These are phyloP conservation scores for Pristionchus arcanus DNA, from an alignment of 2,888 invertebrate species.

Conservation along the genomic window DNA sequence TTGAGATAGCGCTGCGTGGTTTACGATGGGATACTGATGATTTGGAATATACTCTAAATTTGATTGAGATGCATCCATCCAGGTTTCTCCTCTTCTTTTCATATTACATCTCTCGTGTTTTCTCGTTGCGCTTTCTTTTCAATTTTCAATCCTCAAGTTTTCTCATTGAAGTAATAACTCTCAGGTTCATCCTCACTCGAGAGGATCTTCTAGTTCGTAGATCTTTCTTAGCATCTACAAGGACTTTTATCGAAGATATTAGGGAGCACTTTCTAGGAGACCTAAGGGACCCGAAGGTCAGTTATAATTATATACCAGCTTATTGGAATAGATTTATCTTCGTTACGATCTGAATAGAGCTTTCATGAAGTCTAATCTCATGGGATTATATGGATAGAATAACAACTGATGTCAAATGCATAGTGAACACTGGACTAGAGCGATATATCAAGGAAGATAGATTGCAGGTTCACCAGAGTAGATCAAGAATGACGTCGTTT, in stretches of 20 bases:
- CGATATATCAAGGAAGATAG: conserved; percentile 5
- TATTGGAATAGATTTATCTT: not conserved
- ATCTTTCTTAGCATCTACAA: conserved; percentile 51
- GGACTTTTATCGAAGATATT: conserved; percentile 58
- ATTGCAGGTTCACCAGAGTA: conserved; percentile 51
- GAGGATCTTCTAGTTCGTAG: conserved; percentile 58
- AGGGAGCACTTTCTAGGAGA: conserved; percentile 57
- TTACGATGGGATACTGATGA: conserved; percentile 39
- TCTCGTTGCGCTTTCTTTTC: conserved; percentile 13
- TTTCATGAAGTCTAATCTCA: not conserved
- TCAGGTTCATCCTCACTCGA: conserved; percentile 56
- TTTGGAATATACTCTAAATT: conserved; percentile 40
- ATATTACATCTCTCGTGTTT: not conserved
- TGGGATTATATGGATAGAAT: not conserved
- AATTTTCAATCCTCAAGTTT: conserved; percentile 26
- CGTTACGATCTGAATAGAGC: not conserved
- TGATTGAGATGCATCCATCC: conserved; percentile 21
- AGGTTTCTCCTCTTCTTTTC: not conserved
- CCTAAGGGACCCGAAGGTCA: not conserved
- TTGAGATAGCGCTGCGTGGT: conserved; percentile 12
- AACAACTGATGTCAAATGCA: not conserved
- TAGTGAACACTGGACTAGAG: not conserved
- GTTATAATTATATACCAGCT: not conserved
- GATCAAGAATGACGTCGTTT: conserved; percentile 12
- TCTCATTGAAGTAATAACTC: not conserved